phyloP scores from a whole-genome alignment of 2,113 vertebrate genomes.

The Theristicus caerulescens region DNA sequence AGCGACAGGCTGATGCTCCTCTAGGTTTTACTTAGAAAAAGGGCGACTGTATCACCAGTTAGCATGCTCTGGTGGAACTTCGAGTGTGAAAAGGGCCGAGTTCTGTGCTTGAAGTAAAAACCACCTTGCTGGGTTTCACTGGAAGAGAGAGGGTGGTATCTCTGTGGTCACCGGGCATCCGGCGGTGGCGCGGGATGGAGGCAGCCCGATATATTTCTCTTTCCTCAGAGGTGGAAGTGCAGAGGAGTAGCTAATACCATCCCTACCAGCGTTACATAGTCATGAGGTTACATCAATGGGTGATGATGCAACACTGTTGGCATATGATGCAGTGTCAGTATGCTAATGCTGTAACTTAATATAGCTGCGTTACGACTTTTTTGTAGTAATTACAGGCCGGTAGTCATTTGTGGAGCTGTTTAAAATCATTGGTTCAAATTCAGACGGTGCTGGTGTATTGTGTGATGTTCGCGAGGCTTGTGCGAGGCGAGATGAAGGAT shows the following conservation, averaged over 20 bases:
- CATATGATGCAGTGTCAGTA: neutral
- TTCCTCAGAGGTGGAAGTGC: neutral
- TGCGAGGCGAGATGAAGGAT: neutral
- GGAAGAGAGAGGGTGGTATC: neutral
- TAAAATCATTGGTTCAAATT: neutral
- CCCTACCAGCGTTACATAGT: neutral
- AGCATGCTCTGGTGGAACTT: rapidly evolving
- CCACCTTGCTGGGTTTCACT: rapidly evolving
- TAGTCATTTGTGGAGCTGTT: neutral
- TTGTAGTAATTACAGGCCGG: neutral
- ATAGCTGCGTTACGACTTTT: neutral
- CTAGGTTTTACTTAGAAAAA: neutral
- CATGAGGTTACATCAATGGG: neutral
- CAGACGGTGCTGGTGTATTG: neutral
- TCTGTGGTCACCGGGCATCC: rapidly evolving
- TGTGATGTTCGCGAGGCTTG: neutral
- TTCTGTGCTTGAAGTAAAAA: neutral
- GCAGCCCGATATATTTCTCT: rapidly evolving
- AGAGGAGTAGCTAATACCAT: neutral
- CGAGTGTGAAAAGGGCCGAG: neutral
- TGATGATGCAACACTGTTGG: neutral
- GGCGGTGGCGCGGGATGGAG: neutral
- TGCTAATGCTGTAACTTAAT: neutral
- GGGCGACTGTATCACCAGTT: rapidly evolving
- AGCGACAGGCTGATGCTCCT: neutral